Conservation (phyloP, 2,797 vertebrate species). For the Urophycis tenuis region DNA sequence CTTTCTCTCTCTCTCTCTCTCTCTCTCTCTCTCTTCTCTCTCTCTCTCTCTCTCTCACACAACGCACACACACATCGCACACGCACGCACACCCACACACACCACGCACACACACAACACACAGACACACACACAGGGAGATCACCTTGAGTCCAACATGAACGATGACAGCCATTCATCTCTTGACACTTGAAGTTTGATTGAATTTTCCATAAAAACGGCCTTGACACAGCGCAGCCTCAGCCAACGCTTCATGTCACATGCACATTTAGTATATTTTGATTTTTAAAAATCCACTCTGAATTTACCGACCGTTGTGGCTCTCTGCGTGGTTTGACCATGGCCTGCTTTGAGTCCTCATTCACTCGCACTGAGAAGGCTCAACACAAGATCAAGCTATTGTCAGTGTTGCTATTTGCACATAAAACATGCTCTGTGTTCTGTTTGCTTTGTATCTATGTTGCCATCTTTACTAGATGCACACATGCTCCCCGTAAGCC, state of each 20-base stretch:
- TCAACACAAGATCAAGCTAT: background rate
- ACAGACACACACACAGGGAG: constrained; percentile 12
- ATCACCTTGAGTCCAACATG: constrained; percentile 37
- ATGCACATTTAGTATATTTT: background rate
- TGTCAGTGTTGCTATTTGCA: too few relatives aligned
- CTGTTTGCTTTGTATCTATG: too few relatives aligned
- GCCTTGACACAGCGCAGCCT: constrained; percentile 12
- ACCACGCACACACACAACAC: constrained; percentile 15
- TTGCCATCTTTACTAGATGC: too few relatives aligned
- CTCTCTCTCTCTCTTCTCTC: background rate
- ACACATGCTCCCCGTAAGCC: too few relatives aligned
- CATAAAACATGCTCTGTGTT: too few relatives aligned
- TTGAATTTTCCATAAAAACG: constrained; percentile 42
- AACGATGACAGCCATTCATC: constrained; percentile 53
- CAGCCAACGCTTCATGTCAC: background rate
- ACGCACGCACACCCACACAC: constrained; percentile 5
- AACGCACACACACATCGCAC: background rate
- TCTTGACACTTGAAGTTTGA: constrained; percentile 40
- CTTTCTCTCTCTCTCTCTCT: constrained; percentile 7
- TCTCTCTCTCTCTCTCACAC: background rate
- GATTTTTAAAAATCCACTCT: background rate
- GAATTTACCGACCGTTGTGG: background rate
- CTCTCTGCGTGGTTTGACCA: background rate
- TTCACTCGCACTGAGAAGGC: background rate
- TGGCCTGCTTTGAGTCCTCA: background rate